Evolutionary conservation across 2,888 invertebrate genomes (phyloP), one percentile per base, ranked within the genome.

Genomic region (Papilio protenor): DNA sequence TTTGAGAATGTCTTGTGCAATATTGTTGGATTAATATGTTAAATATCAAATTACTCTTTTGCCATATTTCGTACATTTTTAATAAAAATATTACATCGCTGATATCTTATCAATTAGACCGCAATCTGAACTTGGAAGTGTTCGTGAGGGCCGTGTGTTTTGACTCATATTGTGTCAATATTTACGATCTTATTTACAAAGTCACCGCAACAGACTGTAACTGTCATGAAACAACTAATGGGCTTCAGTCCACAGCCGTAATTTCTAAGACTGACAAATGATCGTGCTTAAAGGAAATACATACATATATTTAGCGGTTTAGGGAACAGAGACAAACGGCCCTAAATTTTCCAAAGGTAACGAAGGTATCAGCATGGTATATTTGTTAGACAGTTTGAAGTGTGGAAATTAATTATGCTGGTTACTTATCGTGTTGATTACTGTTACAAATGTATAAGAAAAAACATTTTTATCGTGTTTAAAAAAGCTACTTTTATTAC

Each of bases 111-210:
- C 40, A 80, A 83, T 86, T 87, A 81, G 33, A 81, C 86, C 83
- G 79, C 77, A 80, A 81, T 78, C 74, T 71, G 73, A 77, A 75
- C 73, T 77, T 75, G 79, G 76, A 83, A 83, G 80, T 78, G 84
- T 81, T 89, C 89, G 88, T 90, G 90, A 90, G 86, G 85, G 84
- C 86, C 85, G 64, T 86, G 84, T 83, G 84, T 85, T 89, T 87
- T 84, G 85, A 88, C 85, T 87, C 87, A 87, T 88, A 83, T 85
- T 82, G 81, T 82, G 84, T 83, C 86, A 84, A 86, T 84, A 84
- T 85, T 85, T 85, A 83, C 82, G 85, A 85, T 82, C 83, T 84
- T 81, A 87, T 83, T 84, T 81, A 82, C 79, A 82, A 81, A 78
- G 70, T 61, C 59, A 40, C 79, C 81, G 83, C 84, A 85, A 86